These are phyloP conservation scores for Drosophila sp. DNA, from an alignment of 1,140 invertebrate species.

Conservation along the genomic window DNA sequence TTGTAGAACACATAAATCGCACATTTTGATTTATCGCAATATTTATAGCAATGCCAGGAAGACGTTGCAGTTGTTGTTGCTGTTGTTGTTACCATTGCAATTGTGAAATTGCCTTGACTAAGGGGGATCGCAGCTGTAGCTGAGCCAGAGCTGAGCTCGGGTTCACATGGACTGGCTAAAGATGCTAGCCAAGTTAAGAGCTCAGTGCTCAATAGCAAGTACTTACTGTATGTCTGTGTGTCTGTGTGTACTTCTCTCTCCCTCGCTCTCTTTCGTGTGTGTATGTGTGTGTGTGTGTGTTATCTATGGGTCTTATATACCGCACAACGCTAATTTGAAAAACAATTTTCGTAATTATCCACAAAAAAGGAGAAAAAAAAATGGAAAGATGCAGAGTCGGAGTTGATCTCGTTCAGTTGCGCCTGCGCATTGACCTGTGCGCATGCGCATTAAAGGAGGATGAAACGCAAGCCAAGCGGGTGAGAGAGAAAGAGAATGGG, in stretches of 20 bases:
- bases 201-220: conserved; percentile 19
- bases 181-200: conserved; percentile 76
- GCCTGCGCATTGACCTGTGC: conserved; percentile 74
- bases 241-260: conserved; percentile 25
- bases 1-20: conserved; percentile 83
- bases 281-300: conserved; percentile 50
- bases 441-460: conserved; percentile 81
- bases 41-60: conserved; percentile 81
- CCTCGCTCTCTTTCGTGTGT: conserved; percentile 3
- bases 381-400: conserved; percentile 47
- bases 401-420: conserved; percentile 80
- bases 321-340: conserved; percentile 83
- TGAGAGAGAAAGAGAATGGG: conserved; percentile 1
- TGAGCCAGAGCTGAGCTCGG: conserved; percentile 29
- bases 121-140: conserved; percentile 51
- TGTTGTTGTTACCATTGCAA: conserved; percentile 73
- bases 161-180: conserved; percentile 71
- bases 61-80: conserved; percentile 37
- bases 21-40: conserved; percentile 84
- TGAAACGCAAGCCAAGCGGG: conserved; percentile 27
- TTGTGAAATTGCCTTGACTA: conserved; percentile 72
- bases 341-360: conserved; percentile 84
- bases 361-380: conserved; percentile 60
- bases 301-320: conserved; percentile 79
- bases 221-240: conserved; percentile 18